These are phyloP conservation scores for Artemisiospiza belli DNA, from an alignment of 2,113 vertebrate species.

Conservation along the genomic window DNA sequence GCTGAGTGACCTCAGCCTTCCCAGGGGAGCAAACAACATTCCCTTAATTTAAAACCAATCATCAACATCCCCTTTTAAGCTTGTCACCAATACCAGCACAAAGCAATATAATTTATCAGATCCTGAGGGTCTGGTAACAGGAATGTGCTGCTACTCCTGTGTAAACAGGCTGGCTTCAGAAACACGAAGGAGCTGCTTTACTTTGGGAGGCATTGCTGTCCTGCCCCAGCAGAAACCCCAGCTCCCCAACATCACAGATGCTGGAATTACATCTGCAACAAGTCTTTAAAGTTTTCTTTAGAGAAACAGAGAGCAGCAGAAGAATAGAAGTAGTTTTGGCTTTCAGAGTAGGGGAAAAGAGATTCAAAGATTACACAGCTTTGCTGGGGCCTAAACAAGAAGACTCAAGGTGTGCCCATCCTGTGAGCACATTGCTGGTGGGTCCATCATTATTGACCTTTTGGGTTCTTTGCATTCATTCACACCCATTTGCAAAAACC, in stretches of 20 bases:
- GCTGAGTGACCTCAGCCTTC: not conserved
- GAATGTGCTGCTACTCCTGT: constrained; percentile 72
- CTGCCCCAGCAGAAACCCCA: not conserved
- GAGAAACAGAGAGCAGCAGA: not conserved
- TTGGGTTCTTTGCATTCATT: not conserved
- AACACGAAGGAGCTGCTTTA: constrained; percentile 66
- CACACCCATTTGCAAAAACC: not conserved
- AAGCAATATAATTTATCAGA: constrained; percentile 69
- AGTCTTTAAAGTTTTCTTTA: not conserved
- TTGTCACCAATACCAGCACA: constrained; percentile 48
- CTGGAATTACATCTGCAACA: constrained; percentile 33
- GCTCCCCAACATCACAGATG: not conserved
- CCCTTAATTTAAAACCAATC: not conserved
- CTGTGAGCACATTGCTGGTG: not conserved
- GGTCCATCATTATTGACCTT: not conserved
- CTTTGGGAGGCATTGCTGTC: constrained; percentile 64
- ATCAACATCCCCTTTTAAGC: not conserved
- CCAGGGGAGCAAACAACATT: not conserved
- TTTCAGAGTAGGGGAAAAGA: not conserved
- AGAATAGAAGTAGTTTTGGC: not conserved
- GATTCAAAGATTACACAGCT: not conserved
- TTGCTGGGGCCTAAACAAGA: not conserved
- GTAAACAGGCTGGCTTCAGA: constrained; percentile 75
- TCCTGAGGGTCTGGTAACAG: constrained; percentile 70
- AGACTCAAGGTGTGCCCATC: not conserved